These are phyloP conservation scores for Xestia c-nigrum DNA, from an alignment of 2,888 invertebrate genomes.

Conservation along the genomic window DNA sequence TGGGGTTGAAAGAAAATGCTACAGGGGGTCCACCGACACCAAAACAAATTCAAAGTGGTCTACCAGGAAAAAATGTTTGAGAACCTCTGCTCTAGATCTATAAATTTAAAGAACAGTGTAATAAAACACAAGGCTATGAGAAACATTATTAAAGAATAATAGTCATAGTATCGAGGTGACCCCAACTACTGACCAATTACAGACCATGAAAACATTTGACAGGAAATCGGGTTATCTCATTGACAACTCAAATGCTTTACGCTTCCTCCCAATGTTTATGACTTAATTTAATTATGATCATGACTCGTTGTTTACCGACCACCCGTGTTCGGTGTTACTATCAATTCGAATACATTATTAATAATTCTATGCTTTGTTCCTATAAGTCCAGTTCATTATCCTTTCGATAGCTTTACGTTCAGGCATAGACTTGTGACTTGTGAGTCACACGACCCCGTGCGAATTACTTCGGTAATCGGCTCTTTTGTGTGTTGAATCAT, in stretches of 20 bases:
- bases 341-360: constrained; percentile 30
- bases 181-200: constrained; percentile 49
- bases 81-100: neutral
- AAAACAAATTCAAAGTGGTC: too few relatives aligned
- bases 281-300: constrained; percentile 68
- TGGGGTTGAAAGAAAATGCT: too few relatives aligned
- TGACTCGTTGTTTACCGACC: constrained; percentile 58
- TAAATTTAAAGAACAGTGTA: neutral
- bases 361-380: constrained; percentile 27
- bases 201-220: constrained; percentile 74
- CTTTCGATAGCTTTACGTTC: constrained; percentile 40
- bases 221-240: constrained; percentile 86
- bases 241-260: constrained; percentile 77
- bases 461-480: constrained; percentile 52
- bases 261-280: constrained; percentile 77
- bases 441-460: constrained; percentile 59
- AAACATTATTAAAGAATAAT: constrained; percentile 10
- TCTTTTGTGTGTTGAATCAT: constrained; percentile 63
- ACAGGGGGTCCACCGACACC: too few relatives aligned
- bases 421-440: constrained; percentile 34
- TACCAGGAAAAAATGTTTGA: too few relatives aligned
- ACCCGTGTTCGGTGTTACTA: constrained; percentile 54
- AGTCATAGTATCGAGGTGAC: constrained; percentile 12
- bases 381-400: constrained; percentile 61
- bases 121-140: neutral